phyloP scores from a whole-genome alignment of 2,113 vertebrate genomes.

The Chascanopsetta lugubris region DNA sequence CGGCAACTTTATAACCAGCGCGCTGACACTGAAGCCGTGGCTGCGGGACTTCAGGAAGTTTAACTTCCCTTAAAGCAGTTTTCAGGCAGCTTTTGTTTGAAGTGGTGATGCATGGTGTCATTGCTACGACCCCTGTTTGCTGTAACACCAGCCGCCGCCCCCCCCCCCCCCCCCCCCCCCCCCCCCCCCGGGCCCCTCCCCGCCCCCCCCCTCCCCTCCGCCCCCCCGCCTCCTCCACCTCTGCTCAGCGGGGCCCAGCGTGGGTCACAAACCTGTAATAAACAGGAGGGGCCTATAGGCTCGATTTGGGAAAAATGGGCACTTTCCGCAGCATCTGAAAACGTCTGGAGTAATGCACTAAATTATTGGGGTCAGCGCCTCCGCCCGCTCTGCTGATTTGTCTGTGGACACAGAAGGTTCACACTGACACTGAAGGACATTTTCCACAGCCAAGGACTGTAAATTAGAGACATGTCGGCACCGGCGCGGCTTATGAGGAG shows the following conservation, averaged over 20 bases:
- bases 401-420: constrained; percentile 80
- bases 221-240: constrained; percentile 34
- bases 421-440: constrained; percentile 83
- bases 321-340: constrained; percentile 77
- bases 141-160: constrained; percentile 61
- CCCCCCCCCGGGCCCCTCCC: constrained; percentile 74
- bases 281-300: constrained; percentile 76
- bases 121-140: constrained; percentile 79
- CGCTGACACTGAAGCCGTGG: constrained; percentile 27
- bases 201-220: too few relatives aligned
- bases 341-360: constrained; percentile 80
- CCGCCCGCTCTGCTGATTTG: constrained; percentile 81
- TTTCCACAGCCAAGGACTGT: constrained; percentile 74
- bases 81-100: constrained; percentile 70
- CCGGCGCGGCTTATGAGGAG: constrained; percentile 58
- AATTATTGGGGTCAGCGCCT: constrained; percentile 86
- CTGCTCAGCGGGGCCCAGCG: constrained; percentile 73
- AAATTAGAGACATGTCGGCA: constrained; percentile 71
- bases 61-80: constrained; percentile 45
- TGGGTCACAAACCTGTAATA: constrained; percentile 85
- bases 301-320: constrained; percentile 76
- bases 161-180: constrained; percentile 38
- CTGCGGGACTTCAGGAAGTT: constrained; percentile 51
- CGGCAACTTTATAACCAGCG: constrained; percentile 26
- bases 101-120: constrained; percentile 72